A percentile compares a stretch with the other conserved stretches of the same genome.
Conservation (phyloP, 2,113 vertebrate species). For the Rhizomys pruinosus region DNA sequence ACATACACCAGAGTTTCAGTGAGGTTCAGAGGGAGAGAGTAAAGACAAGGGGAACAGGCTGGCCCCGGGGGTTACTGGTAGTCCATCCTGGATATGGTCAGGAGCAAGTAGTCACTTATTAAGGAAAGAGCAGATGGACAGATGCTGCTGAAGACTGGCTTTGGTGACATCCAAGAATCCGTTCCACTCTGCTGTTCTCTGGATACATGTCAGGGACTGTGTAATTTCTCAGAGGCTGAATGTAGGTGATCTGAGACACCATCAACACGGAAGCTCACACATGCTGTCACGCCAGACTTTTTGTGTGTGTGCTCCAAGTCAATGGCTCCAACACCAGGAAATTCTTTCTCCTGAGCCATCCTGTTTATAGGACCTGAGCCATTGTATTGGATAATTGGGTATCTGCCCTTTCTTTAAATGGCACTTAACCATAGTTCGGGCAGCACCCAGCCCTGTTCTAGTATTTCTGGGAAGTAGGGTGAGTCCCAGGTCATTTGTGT, state of each 20-base stretch:
- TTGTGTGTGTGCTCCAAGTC: neutral
- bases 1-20: neutral
- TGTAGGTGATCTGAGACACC: neutral
- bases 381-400: conserved; percentile 13
- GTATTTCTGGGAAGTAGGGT: conserved; percentile 42
- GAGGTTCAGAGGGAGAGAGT: conserved; percentile 4
- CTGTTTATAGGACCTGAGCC: conserved; percentile 57
- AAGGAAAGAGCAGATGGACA: neutral
- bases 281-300: neutral
- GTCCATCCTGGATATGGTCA: neutral
- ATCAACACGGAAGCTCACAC: neutral
- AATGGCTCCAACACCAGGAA: conserved; percentile 8
- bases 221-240: neutral
- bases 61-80: neutral
- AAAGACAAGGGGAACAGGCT: neutral
- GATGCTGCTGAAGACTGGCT: neutral
- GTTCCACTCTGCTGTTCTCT: neutral
- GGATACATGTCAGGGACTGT: neutral
- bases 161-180: neutral
- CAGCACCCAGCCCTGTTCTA: neutral
- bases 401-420: conserved; percentile 55
- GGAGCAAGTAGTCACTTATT: neutral
- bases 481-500: neutral
- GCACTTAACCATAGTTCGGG: neutral
- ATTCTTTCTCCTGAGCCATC: conserved; percentile 39